Conservation (phyloP, 2,113 vertebrate species). For the Psilopsiagon aymara region DNA sequence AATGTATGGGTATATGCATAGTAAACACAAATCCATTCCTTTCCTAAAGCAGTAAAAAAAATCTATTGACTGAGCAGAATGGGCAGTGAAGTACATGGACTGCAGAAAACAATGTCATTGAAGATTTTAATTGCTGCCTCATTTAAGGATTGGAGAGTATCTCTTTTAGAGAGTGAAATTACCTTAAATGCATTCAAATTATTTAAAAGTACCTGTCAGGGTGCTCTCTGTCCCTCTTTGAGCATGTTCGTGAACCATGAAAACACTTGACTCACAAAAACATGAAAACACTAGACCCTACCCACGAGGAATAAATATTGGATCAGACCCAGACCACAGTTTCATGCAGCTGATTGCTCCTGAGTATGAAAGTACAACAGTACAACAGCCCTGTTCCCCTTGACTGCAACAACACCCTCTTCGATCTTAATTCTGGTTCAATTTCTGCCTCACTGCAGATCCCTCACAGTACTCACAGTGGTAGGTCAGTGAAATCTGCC, state of each 20-base stretch:
- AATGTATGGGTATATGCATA: neutral
- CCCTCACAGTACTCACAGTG: neutral
- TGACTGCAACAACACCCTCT: neutral
- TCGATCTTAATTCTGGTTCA: neutral
- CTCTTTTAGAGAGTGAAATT: neutral
- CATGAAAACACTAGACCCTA: neutral
- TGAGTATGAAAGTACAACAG: no score
- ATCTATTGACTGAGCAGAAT: neutral
- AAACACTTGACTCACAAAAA: neutral
- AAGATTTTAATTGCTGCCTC: neutral
- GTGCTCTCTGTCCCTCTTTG: neutral
- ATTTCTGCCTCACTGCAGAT: neutral
- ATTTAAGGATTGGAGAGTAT: neutral
- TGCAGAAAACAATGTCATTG: neutral
- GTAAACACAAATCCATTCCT: neutral
- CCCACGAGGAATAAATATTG: neutral
- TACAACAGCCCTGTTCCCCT: neutral
- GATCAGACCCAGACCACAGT: neutral
- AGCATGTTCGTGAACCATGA: fast-evolving
- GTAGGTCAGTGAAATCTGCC: neutral
- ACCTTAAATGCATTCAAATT: neutral
- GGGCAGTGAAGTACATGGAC: neutral
- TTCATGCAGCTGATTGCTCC: neutral
- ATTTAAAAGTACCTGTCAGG: neutral
- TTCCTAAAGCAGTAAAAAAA: neutral